Evolutionary conservation across 2,113 vertebrate species (phyloP), one percentile per base, ranked within the genome.

Genomic region (Ursus arctos): DNA sequence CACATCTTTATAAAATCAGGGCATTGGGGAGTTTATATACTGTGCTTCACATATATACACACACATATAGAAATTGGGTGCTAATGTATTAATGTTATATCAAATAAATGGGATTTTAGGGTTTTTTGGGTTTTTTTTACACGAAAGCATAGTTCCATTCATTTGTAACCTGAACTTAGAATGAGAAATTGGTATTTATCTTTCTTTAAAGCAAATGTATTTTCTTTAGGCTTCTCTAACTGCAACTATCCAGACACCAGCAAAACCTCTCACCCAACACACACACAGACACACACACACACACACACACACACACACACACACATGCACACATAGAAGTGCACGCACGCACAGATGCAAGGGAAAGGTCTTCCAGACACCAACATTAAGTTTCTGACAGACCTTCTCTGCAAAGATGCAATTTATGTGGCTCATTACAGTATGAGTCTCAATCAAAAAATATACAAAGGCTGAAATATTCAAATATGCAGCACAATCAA

Each of bases 401-500:
- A 40, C 43, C 79, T 82, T 86, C 36, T 94, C 28, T 51, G 81
- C 36, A 94, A 67, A 95, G 71, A 96, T 0, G 7, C 26, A 92
- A 97, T 97, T 91, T 82, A 59, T 91, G 57, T 81, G 11, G 59
- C 69, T 98, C 90, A 88, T 97, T 97, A 97, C 59, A 88, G 36
- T 59, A 33, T 74, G 63, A 79, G 40, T 67, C 72, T 91, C 92
- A 96, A 96, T 98, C 94, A 98, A 95, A 97, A 97, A 98, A 97
- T 67, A 84, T 1, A 0, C 83, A 95, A 85, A 33, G 89, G 47
- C 55, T 94, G 24, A 96, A 83, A 84, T 74, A 95, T 55, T 98
- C 95, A 98, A 97, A 94, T 92, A 97, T 95, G 51, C 51, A 88
- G 67, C n/a, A 91, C n/a, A 98, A 98, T 98, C 98, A 95, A 12